phyloP scores from a whole-genome alignment of 2,888 invertebrate species.

The Orchesellides sinensis region DNA sequence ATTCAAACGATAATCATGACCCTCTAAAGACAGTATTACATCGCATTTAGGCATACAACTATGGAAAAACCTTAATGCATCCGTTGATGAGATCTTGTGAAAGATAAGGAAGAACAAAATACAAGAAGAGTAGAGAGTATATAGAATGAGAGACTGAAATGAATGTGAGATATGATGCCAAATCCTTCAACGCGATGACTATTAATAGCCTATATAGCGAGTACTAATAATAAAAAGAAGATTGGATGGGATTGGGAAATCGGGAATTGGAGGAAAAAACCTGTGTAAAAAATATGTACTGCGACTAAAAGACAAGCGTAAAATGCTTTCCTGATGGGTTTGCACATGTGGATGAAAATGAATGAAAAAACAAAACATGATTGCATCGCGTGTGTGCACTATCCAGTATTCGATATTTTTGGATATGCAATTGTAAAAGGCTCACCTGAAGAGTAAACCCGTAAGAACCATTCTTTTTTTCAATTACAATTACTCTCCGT shows the following conservation, averaged over 20 bases:
- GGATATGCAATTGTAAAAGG: neutral
- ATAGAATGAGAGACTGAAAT: too few species aligned
- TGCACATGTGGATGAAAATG: neutral
- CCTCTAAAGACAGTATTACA: neutral
- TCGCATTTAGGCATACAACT: slow-evolving; percentile 13
- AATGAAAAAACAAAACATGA: neutral
- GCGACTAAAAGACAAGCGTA: too few species aligned
- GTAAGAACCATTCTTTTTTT: slow-evolving; percentile 92
- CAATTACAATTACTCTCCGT: slow-evolving; percentile 91
- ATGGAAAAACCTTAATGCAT: slow-evolving; percentile 26
- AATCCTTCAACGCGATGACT: slow-evolving; percentile 29
- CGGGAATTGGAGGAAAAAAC: neutral
- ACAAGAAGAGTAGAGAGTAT: neutral
- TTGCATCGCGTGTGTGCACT: neutral
- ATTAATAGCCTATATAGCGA: slow-evolving; percentile 20
- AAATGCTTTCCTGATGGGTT: too few species aligned
- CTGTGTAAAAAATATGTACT: neutral
- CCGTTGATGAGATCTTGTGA: slow-evolving; percentile 26
- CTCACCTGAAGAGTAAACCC: slow-evolving; percentile 93
- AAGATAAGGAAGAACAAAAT: slow-evolving; percentile 25
- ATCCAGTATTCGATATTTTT: neutral
- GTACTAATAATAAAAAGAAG: neutral
- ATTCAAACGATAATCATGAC: too few species aligned
- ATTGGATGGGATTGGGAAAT: slow-evolving; percentile 9
- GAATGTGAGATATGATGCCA: slow-evolving; percentile 30